Base-by-base conservation (phyloP, 2,888 invertebrate species). In the Sarcophaga caerulescens region DNA sequence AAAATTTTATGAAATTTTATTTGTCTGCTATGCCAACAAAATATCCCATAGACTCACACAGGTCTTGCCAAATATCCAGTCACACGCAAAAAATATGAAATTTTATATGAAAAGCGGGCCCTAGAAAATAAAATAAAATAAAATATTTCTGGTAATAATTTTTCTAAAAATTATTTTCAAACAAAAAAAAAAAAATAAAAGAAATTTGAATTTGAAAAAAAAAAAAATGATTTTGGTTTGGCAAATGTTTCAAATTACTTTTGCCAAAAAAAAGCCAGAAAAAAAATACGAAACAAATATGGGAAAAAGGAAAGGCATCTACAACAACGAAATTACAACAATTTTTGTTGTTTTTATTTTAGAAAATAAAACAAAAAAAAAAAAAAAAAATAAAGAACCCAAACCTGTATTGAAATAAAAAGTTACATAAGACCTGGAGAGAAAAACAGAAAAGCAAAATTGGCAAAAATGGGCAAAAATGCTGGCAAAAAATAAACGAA, bases 191-290 rank as follows among this genome's bases (percentile, higher is more conserved):
- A 17, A 52, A 17, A 52, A 2, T 14, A 14, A 14, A 62, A 68
- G 63, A 63, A 52, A 78, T 71, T 71, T 78, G 21, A 70, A 70
- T 78, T 69, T 62, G 25, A 74, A 73, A 60, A 71, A 25, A 59
- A 57, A 62, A 14, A 57, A 52, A 59, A 68, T 63, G 35, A n/a
- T 44, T 71, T 52, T 52, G 52, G 21, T 70, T 78, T 85, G 81
- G 81, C 85, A 75, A 85, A 78, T 81, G 74, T 81, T 85, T 65
- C 45, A 81, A 78, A 78, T 69, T 63, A 19, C 21, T 21, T 69
- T 75, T 71, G 81, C 70, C 78, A 74, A 85, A 81, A 45, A 14
- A 71, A 81, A n/a, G n/a, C n/a, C 45, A 45, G 17, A n/a, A 66
- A 14, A 44, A 66, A 44, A n/a, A n/a, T 21, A 2, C 63, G 45